phyloP scores from a whole-genome alignment of 2,888 invertebrate genomes.

The Stenolophus ochropezus region DNA sequence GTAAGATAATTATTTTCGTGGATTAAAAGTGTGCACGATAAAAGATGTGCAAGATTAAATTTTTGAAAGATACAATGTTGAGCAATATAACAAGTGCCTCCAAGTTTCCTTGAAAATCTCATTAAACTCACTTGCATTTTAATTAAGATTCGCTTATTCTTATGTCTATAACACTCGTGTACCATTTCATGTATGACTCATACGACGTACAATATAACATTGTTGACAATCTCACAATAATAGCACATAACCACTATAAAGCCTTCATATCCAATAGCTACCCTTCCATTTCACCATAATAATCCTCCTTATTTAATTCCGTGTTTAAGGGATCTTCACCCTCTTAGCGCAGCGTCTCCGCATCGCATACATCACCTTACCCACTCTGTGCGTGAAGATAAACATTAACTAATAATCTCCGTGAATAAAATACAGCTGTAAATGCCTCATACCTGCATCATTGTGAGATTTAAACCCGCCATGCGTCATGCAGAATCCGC shows the following conservation, averaged over 20 bases:
- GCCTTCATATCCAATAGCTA: conserved; percentile 16
- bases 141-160: too few relatives aligned
- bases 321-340: conserved; percentile 13
- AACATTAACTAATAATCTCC: conserved; percentile 51
- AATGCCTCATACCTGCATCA: conserved; percentile 42
- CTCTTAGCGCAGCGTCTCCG: conserved; percentile 5
- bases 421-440: conserved; percentile 41
- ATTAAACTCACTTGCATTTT: too few relatives aligned
- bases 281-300: conserved; percentile 18
- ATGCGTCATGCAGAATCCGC: background rate
- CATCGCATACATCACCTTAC: conserved; percentile 27
- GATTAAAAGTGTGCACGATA: too few relatives aligned
- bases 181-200: too few relatives aligned
- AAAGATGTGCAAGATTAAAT: too few relatives aligned
- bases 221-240: background rate
- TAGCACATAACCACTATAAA: background rate
- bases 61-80: too few relatives aligned
- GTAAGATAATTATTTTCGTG: too few relatives aligned
- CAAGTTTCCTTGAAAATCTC: too few relatives aligned
- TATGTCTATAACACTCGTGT: too few relatives aligned
- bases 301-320: conserved; percentile 37
- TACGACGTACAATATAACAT: background rate
- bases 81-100: too few relatives aligned
- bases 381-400: conserved; percentile 23
- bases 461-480: conserved; percentile 35